A percentile compares a stretch with the other conserved stretches of the same genome.
These are phyloP conservation scores for Paramormyrops hopkinsi DNA, from an alignment of 2,797 vertebrate species.

Conservation along the genomic window DNA sequence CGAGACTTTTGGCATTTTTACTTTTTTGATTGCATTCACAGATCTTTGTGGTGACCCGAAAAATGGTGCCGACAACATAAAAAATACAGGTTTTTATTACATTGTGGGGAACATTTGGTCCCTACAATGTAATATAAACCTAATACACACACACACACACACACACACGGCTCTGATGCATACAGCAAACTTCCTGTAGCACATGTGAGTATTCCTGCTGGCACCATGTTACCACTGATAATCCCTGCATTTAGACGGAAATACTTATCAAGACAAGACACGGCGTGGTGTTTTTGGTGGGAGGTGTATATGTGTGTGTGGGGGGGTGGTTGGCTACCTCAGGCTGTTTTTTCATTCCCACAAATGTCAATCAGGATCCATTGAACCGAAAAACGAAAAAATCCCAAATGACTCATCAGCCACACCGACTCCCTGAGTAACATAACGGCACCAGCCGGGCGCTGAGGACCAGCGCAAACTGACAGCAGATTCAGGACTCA, in stretches of 20 bases:
- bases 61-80: not conserved
- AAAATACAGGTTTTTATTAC: not conserved
- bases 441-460: not conserved
- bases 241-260: not conserved
- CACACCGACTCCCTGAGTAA: not conserved
- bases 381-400: not conserved
- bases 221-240: not conserved
- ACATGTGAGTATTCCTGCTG: not conserved
- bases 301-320: not conserved
- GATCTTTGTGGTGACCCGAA: not conserved
- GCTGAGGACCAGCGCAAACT: not conserved
- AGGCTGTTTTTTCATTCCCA: conserved; percentile 12
- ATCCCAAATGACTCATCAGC: conserved; percentile 3
- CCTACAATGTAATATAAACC: not conserved
- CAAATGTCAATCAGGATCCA: not conserved
- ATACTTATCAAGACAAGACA: not conserved
- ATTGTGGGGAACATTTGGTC: not conserved
- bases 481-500: not conserved
- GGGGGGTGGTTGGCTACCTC: not conserved
- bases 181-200: not conserved
- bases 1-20: not conserved
- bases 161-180: not conserved
- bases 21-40: not conserved
- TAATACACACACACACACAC: not conserved
- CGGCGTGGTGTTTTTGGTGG: not conserved